A percentile compares a stretch with the other conserved stretches of the same genome.
These are phyloP conservation scores for Morone chrysops DNA, from an alignment of 2,113 vertebrate species.

Conservation along the genomic window DNA sequence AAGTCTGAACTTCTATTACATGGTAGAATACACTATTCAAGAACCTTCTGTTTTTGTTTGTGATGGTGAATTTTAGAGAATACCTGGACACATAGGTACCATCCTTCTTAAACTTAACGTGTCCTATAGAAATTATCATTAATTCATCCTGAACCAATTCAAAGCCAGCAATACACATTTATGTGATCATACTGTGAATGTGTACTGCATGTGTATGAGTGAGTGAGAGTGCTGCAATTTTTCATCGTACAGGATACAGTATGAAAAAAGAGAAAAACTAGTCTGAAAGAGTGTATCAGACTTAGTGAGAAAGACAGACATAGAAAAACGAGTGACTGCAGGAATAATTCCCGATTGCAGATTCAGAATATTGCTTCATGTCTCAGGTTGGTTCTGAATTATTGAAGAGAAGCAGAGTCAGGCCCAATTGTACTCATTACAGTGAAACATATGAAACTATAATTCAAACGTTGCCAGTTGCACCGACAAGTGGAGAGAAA, in stretches of 20 bases:
- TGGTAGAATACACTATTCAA: not conserved
- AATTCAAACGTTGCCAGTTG: conserved; percentile 42
- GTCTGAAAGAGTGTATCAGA: conserved; percentile 24
- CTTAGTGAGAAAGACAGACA: conserved; percentile 28
- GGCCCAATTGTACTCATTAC: conserved; percentile 61
- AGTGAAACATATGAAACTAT: conserved; percentile 56
- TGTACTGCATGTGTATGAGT: not conserved
- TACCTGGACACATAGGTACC: not conserved
- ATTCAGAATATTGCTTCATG: conserved; percentile 57
- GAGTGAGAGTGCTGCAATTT: not conserved
- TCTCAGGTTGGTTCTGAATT: conserved; percentile 68
- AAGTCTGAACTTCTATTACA: not conserved
- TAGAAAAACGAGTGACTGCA: conserved; percentile 18
- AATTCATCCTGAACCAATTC: not conserved
- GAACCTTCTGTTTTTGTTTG: not conserved
- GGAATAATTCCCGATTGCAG: conserved; percentile 39
- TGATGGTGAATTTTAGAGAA: not conserved
- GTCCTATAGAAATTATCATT: too few relatives aligned
- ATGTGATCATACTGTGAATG: not conserved
- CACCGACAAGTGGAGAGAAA: conserved; percentile 19
- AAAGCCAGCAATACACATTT: not conserved
- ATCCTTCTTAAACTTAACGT: not conserved
- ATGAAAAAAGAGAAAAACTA: not conserved
- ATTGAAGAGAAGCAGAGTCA: conserved; percentile 60
- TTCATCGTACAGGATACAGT: not conserved